Base-by-base conservation (phyloP, 2,888 invertebrate species). In the Reticulitermes lucifugus region DNA sequence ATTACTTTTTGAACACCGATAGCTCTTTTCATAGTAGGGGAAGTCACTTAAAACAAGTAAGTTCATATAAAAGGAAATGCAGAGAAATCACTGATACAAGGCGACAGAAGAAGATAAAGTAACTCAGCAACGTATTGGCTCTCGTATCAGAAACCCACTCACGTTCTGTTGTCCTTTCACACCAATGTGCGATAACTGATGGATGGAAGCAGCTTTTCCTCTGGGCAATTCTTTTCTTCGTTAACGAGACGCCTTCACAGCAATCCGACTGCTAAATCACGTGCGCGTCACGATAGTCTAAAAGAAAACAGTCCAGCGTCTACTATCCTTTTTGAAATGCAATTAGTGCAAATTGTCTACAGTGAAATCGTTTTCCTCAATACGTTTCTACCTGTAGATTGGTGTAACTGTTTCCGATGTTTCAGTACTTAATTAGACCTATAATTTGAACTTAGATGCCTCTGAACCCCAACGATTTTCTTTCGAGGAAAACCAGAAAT, bases 281-380 rank as follows among this genome's bases (percentile, higher is more conserved):
- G 46, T 77, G 25, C 65, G 25, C n/a, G 65, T 25, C 65, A 55
- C 55, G 55, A 18, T 18, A 14, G 46, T 46, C 55, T 55, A 18
- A 55, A 12, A 14, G 14, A 55, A 55, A 18, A 18, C 55, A 25
- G 65, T 65, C 65, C 65, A 2, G n/a, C 7, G 12, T 25, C n/a
- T 65, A n/a, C 65, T 25, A 1, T 25, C 0, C n/a, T 21, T 9
- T 46, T 43, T 46, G 41, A 77, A 21, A 46, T 46, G 77, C 51
- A 77, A 77, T 77, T 77, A 77, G 77, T 10, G 77, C 77, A 77
- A 46, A 77, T 77, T 77, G 77, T 77, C 51, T 77, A 41, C 73
- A 35, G 73, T 18, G 55, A 55, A 55, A 55, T 55, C 14, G 2
- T 18, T 55, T 55, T 55, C 55, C n/a, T n/a, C 41, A 22, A n/a